Conservation (phyloP, 2,113 vertebrate species). For the Macroglossus sobrinus region DNA sequence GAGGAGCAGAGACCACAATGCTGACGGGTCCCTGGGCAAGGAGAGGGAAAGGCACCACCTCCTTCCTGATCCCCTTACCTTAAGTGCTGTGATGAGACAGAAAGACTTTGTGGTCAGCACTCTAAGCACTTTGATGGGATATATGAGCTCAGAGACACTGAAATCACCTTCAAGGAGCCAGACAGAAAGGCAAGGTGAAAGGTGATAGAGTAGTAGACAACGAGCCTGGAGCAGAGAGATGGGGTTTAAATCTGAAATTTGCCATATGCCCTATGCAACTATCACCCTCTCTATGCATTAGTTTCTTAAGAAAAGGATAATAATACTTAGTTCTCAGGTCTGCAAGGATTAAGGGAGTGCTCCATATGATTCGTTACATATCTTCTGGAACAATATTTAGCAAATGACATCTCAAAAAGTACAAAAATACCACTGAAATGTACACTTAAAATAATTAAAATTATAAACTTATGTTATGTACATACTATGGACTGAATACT, state of each 20-base stretch:
- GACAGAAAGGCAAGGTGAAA: background rate
- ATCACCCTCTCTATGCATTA: background rate
- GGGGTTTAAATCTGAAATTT: background rate
- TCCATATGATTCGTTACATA: no score
- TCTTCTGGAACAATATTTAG: background rate
- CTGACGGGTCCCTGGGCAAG: no score
- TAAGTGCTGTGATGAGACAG: background rate
- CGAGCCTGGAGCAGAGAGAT: background rate
- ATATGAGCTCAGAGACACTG: background rate
- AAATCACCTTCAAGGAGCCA: slow-evolving; percentile 1
- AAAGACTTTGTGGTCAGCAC: slow-evolving; percentile 1
- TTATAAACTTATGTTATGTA: background rate
- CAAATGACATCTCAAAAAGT: background rate
- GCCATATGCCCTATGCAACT: no score
- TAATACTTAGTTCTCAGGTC: background rate
- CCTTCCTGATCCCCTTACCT: background rate
- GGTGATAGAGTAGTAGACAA: background rate
- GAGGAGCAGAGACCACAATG: fast-evolving
- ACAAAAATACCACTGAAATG: background rate
- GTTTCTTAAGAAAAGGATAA: background rate
- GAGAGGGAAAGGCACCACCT: background rate
- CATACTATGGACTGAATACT: background rate
- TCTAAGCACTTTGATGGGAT: background rate
- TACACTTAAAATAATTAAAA: background rate
- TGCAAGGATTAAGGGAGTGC: background rate